A percentile compares a stretch with the other conserved stretches of the same genome.
Evolutionary conservation across 2,797 vertebrate genomes (phyloP).

Genomic region (Chaetodon trifasciatus): DNA sequence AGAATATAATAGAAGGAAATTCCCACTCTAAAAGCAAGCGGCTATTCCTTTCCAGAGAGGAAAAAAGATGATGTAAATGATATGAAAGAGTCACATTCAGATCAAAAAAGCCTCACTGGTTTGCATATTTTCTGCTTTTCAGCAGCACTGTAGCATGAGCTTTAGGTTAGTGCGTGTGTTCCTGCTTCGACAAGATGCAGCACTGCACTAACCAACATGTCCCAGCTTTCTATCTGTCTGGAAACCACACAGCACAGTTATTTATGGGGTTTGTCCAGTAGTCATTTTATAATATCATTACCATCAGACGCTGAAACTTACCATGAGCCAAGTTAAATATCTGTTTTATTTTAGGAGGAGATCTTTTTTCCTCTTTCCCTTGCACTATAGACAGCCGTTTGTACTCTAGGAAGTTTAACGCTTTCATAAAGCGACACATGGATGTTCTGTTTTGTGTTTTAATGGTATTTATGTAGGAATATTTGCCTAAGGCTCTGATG

Average conservation of each 20-base stretch:
- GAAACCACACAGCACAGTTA: slow-evolving; percentile 81
- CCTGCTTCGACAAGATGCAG: slow-evolving; percentile 70
- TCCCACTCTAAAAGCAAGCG: slow-evolving; percentile 69
- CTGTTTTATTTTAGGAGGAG: slow-evolving; percentile 86
- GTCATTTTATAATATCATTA: slow-evolving; percentile 88
- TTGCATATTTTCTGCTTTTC: slow-evolving; percentile 60
- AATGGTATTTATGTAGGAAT: slow-evolving; percentile 72
- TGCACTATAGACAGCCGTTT: slow-evolving; percentile 74
- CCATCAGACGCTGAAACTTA: slow-evolving; percentile 82
- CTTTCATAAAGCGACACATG: slow-evolving; percentile 71
- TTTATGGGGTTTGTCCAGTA: slow-evolving; percentile 87
- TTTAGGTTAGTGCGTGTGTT: slow-evolving; percentile 49
- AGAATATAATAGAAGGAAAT: slow-evolving; percentile 80
- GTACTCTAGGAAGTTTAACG: slow-evolving; percentile 68
- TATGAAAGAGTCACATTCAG: slow-evolving; percentile 62
- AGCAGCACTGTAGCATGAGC: slow-evolving; percentile 26
- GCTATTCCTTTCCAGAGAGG: slow-evolving; percentile 51
- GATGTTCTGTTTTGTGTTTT: slow-evolving; percentile 79
- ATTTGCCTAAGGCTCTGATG: slow-evolving; percentile 52
- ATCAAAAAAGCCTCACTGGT: slow-evolving; percentile 41
- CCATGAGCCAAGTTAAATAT: slow-evolving; percentile 86
- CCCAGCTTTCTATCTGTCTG: slow-evolving; percentile 81
- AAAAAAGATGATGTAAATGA: slow-evolving; percentile 68
- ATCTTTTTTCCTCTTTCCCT: slow-evolving; percentile 52
- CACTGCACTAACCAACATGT: slow-evolving; percentile 75